Percentiles rank a stretch among this genome's conserved stretches.
Conservation (phyloP, 2,113 vertebrate genomes). For the Falco punctatus region DNA sequence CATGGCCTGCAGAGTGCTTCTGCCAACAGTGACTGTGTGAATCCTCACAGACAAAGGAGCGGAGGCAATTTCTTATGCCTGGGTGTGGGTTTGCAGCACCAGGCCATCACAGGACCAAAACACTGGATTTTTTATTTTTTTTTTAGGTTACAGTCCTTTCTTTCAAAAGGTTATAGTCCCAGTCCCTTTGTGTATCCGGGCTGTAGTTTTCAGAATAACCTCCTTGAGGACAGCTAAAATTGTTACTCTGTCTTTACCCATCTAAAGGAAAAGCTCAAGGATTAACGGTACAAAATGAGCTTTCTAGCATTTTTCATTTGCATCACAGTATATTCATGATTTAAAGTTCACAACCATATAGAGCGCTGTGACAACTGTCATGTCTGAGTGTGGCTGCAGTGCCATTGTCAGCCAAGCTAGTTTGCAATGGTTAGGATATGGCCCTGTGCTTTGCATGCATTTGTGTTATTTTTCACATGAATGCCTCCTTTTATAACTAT, state of each 20-base stretch:
- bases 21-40: not conserved
- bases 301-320: not conserved
- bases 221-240: not conserved
- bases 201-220: not conserved
- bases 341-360: conserved; percentile 11
- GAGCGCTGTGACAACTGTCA: conserved; percentile 40
- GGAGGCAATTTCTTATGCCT: not conserved
- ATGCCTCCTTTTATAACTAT: not conserved
- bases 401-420: not conserved
- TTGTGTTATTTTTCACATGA: not conserved
- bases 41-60: not conserved
- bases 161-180: not conserved
- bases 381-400: not conserved
- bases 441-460: not conserved
- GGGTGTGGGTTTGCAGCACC: not conserved
- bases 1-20: not conserved
- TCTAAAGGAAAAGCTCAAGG: not conserved
- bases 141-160: not conserved
- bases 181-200: not conserved
- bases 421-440: not conserved
- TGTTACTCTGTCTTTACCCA: not conserved
- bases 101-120: not conserved
- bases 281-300: not conserved
- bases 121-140: not conserved
- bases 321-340: not conserved